Conservation (phyloP, 2,888 invertebrate genomes). For the Aphodius sticticus region DNA sequence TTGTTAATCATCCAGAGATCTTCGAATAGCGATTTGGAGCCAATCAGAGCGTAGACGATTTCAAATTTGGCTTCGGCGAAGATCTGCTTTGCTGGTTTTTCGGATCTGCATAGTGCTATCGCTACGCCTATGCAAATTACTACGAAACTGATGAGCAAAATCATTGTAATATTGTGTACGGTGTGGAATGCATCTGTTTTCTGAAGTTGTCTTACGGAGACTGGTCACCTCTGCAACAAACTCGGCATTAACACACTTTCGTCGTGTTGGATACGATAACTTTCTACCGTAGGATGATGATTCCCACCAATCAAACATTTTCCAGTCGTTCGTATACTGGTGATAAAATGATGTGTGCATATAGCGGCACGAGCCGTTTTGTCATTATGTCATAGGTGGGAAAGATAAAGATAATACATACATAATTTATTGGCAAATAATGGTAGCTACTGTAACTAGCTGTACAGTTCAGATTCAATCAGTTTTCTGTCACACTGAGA, state of each 20-base stretch:
- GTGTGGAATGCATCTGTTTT: conserved; percentile 1
- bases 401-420: too few relatives aligned
- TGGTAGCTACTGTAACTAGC: too few relatives aligned
- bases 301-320: not conserved
- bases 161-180: conserved; percentile 43
- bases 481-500: too few relatives aligned
- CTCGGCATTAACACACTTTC: conserved; percentile 18
- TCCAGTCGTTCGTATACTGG: not conserved
- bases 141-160: conserved; percentile 50
- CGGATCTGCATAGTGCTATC: conserved; percentile 60
- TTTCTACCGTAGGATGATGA: conserved; percentile 13
- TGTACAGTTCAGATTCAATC: too few relatives aligned
- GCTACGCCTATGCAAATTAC: conserved; percentile 49
- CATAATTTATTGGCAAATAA: too few relatives aligned
- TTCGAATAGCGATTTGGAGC: conserved; percentile 66
- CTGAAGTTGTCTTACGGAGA: not conserved
- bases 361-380: not conserved
- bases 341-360: not conserved
- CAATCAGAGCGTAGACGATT: conserved; percentile 68
- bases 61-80: conserved; percentile 64
- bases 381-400: not conserved
- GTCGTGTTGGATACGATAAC: not conserved
- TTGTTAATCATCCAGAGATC: conserved; percentile 65
- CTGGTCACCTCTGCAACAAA: not conserved
- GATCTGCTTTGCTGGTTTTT: conserved; percentile 64